Base-by-base conservation (phyloP, 2,113 vertebrate genomes). In the Taurulus bubalis region DNA sequence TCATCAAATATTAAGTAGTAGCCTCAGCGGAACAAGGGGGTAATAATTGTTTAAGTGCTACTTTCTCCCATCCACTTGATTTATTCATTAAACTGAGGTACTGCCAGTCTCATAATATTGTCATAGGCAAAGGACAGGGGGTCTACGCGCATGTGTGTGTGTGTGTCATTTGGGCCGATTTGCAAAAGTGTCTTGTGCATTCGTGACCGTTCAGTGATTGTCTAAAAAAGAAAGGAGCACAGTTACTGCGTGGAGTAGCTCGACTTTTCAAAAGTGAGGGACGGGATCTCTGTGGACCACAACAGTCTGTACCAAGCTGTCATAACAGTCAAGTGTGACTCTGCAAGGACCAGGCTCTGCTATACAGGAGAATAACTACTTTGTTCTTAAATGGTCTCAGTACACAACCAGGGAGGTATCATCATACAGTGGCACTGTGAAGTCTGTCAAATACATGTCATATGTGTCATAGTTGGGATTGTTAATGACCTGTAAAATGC, bases 11-110 rank as follows among this genome's bases (percentile, higher is more conserved):
- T 96, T 96, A 92, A 95, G 87, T 80, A 90, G 91, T 86, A 82
- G 88, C 91, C 91, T 95, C 93, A 95, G 94, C 93, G 84, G 84
- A 94, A 94, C 90, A 89, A 87, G 82, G 49, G 64, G 94, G 79
- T 94, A 96, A 95, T 96, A 94, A 95, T 95, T 95, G 94, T 95
- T 95, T 95, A 95, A 96, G 94, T 94, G 94, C 90, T 92, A 82
- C 88, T 90, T 85, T 83, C 80, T 85, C 56, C 45, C 28, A 47
- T 81, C 72, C 59, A 56, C 71, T 89, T 93, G 71, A 94, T 87
- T 94, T 92, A 94, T 94, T 95, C 79, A 94, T 95, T 91, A 92
- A 94, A 91, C 85, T 38, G 20, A 60, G 7, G 36, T 55, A 75
- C 55, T 76, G 26, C 24, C 24, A 59, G 38, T 34, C 74, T 69